phyloP scores from a whole-genome alignment of 2,113 vertebrate species.

The Arenaria interpres region DNA sequence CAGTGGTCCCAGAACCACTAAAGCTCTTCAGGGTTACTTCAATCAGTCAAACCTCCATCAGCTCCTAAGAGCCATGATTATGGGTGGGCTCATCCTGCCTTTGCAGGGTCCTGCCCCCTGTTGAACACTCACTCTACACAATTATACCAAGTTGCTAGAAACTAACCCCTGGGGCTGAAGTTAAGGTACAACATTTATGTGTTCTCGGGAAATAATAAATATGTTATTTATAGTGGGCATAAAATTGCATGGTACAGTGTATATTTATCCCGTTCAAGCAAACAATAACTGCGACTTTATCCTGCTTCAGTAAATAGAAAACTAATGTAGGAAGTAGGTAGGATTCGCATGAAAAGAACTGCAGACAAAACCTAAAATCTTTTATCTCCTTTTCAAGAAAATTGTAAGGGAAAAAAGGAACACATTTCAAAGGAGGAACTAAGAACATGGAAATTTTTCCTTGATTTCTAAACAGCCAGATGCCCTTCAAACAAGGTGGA shows the following conservation, averaged over 20 bases:
- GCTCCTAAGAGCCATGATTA: not conserved
- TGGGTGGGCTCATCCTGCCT: not conserved
- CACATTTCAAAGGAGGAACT: not conserved
- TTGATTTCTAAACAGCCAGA: not conserved
- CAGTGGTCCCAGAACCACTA: not conserved
- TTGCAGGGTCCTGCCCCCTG: not conserved
- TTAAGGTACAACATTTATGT: not conserved
- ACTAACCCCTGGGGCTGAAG: not conserved
- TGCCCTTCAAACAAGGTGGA: not conserved
- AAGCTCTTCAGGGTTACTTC: not conserved
- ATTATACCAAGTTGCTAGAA: not conserved
- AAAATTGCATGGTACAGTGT: not conserved
- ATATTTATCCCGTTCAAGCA: not conserved
- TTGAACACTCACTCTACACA: not conserved
- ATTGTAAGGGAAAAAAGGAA: not conserved
- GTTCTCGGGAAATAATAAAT: not conserved
- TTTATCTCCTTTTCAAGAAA: not conserved
- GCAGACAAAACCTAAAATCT: not conserved
- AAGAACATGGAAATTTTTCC: not conserved
- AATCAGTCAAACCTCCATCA: not conserved
- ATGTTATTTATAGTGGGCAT: not conserved
- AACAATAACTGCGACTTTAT: not conserved
- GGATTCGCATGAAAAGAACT: not conserved
- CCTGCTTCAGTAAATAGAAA: not conserved
- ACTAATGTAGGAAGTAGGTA: not conserved